phyloP scores from a whole-genome alignment of 2,888 invertebrate species.

The Chloromyia formosa region DNA sequence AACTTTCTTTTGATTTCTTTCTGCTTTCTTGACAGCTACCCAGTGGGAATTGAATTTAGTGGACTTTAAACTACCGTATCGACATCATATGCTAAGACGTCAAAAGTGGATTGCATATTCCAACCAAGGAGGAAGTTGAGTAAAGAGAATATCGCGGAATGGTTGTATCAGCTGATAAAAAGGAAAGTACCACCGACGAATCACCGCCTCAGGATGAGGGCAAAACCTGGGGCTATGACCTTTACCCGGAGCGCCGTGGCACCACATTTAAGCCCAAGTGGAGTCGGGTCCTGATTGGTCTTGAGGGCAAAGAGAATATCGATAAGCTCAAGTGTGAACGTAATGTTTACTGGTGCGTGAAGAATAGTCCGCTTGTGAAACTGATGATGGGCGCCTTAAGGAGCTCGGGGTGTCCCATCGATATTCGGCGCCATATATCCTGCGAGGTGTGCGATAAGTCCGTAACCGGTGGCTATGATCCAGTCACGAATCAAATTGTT shows the following conservation, averaged over 20 bases:
- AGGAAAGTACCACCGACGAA: too few relatives aligned
- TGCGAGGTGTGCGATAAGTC: constrained; percentile 88
- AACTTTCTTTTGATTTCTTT: too few relatives aligned
- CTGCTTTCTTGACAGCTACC: too few relatives aligned
- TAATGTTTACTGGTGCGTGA: constrained; percentile 78
- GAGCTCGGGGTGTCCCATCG: constrained; percentile 71
- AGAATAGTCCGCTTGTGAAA: constrained; percentile 82
- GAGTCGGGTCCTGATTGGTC: constrained; percentile 68
- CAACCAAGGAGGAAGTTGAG: too few relatives aligned
- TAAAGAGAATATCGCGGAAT: too few relatives aligned
- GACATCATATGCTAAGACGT: too few relatives aligned
- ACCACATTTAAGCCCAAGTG: constrained; percentile 67
- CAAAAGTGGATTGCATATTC: too few relatives aligned
- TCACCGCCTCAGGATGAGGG: background rate
- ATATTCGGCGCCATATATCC: constrained; percentile 86
- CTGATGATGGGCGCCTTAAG: constrained; percentile 86
- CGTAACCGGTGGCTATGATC: constrained; percentile 86
- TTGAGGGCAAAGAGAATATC: constrained; percentile 75
- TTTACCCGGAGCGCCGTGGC: constrained; percentile 83
- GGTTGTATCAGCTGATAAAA: too few relatives aligned
- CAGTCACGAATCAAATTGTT: constrained; percentile 70
- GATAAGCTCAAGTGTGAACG: constrained; percentile 82
- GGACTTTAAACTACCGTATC: too few relatives aligned
- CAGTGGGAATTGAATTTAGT: too few relatives aligned
- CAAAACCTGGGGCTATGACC: constrained; percentile 76